A percentile compares a stretch with the other conserved stretches of the same genome.
These are phyloP conservation scores for Drosophila mayri DNA, from an alignment of 1,140 invertebrate genomes.

Conservation along the genomic window DNA sequence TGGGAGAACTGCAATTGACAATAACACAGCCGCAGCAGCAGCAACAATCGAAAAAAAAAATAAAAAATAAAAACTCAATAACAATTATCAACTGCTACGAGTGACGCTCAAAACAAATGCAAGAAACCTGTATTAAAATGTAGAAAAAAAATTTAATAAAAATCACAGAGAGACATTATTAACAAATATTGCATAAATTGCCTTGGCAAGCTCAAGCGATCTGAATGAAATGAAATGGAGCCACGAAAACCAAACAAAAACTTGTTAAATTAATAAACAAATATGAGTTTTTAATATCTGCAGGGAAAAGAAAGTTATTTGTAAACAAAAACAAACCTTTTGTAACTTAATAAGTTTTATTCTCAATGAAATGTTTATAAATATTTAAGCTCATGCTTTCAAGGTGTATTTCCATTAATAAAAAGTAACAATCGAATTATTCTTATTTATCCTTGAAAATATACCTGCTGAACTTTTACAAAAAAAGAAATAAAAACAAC, in stretches of 20 bases:
- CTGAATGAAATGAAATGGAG: constrained; percentile 34
- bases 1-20: constrained; percentile 63
- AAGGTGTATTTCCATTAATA: not conserved
- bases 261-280: constrained; percentile 9
- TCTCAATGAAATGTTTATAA: not conserved
- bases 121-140: constrained; percentile 49
- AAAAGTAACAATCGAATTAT: not conserved
- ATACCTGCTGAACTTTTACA: constrained; percentile 5
- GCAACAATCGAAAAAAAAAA: constrained; percentile 27
- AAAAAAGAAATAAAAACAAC: not conserved
- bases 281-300: not conserved
- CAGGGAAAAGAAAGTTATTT: not conserved
- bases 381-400: not conserved
- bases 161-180: constrained; percentile 36
- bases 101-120: constrained; percentile 49
- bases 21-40: constrained; percentile 36
- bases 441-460: not conserved
- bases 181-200: constrained; percentile 46
- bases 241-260: constrained; percentile 22
- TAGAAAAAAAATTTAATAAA: constrained; percentile 24
- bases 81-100: constrained; percentile 64
- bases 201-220: constrained; percentile 5
- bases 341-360: not conserved
- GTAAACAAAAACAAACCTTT: not conserved
- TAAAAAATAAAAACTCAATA: constrained; percentile 58